phyloP scores from a whole-genome alignment of 2,113 vertebrate species.

The Corvus hawaiiensis region DNA sequence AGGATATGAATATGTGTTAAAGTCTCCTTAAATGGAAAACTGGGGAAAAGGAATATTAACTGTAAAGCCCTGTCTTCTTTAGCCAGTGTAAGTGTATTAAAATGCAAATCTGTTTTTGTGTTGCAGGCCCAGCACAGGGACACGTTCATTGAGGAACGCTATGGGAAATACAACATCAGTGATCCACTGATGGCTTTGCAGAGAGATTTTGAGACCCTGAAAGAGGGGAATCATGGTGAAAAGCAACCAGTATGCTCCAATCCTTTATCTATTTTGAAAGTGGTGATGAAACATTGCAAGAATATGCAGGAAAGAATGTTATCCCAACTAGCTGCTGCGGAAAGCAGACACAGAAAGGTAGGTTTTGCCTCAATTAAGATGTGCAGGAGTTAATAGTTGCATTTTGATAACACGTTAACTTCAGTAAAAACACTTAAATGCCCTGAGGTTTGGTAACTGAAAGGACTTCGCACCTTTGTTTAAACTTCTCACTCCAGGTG shows the following conservation, averaged over 20 bases:
- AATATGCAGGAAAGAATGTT: constrained; percentile 96
- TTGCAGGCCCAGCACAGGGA: constrained; percentile 88
- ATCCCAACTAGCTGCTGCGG: constrained; percentile 89
- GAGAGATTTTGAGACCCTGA: constrained; percentile 87
- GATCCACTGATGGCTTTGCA: constrained; percentile 93
- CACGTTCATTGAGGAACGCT: constrained; percentile 89
- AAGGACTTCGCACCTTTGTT: not conserved
- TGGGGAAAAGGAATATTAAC: not conserved
- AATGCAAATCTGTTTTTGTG: not conserved
- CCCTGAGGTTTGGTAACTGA: not conserved
- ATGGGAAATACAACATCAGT: constrained; percentile 93
- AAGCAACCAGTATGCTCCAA: constrained; percentile 80
- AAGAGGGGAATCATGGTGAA: constrained; percentile 74
- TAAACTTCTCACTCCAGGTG: not conserved
- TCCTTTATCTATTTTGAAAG: constrained; percentile 86
- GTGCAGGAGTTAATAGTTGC: not conserved
- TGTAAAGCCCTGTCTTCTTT: not conserved
- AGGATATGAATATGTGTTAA: not conserved
- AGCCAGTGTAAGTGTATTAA: not conserved
- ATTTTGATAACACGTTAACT: not conserved
- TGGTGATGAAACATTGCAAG: constrained; percentile 95
- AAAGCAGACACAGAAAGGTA: constrained; percentile 93
- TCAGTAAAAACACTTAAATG: not conserved
- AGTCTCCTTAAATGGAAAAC: not conserved
- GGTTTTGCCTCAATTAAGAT: not conserved